A percentile compares a stretch with the other conserved stretches of the same genome.
Conservation (phyloP, 2,113 vertebrate species). For the Dinomys branickii region DNA sequence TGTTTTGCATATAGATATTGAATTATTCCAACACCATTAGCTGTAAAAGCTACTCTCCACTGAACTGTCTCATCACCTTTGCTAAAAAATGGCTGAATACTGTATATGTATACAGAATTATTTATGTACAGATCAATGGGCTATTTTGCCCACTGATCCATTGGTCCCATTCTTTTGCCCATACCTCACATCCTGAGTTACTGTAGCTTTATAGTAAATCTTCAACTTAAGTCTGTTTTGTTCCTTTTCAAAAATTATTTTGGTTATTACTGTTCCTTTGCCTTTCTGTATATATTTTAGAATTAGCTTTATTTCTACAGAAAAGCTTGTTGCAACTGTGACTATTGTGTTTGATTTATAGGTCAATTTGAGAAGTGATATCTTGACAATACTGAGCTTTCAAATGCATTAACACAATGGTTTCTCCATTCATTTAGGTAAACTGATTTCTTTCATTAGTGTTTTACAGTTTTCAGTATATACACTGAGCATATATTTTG, state of each 20-base stretch:
- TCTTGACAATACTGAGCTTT: background rate
- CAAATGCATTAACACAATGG: background rate
- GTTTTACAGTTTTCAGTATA: background rate
- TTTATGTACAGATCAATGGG: background rate
- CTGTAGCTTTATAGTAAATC: background rate
- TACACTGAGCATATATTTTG: background rate
- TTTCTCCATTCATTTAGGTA: background rate
- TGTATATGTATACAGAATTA: background rate
- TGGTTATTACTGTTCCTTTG: background rate
- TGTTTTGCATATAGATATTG: background rate
- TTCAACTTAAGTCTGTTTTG: background rate
- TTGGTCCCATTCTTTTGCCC: background rate
- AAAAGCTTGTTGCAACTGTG: background rate
- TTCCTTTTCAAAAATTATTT: background rate
- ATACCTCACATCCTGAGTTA: background rate
- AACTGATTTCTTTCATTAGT: background rate
- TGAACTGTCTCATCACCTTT: background rate
- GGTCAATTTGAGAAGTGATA: background rate
- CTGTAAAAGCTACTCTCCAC: background rate
- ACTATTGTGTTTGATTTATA: background rate
- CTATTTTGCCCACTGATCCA: background rate
- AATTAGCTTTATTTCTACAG: background rate
- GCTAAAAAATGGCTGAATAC: background rate
- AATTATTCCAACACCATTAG: background rate
- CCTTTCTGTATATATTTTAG: slow-evolving; percentile 10